These are phyloP conservation scores for Streblospio benedicti DNA, from an alignment of 1,140 invertebrate genomes.

Conservation along the genomic window DNA sequence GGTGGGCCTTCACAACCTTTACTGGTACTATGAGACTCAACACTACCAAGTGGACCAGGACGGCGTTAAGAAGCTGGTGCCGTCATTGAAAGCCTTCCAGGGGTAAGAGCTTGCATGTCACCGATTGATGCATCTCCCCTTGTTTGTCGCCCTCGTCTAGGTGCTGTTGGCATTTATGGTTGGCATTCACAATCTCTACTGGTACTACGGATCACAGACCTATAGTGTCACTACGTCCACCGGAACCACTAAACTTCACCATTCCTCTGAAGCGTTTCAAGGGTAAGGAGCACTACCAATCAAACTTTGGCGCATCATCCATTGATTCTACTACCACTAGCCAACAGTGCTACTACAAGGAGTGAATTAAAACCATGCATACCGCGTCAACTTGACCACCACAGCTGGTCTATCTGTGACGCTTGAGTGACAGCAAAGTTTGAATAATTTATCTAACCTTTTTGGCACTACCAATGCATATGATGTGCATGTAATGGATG, in stretches of 20 bases:
- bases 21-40: constrained; percentile 46
- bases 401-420: too few relatives aligned
- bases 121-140: too few relatives aligned
- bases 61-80: constrained; percentile 28
- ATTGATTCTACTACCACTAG: not conserved
- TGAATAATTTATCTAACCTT: too few relatives aligned
- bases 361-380: too few relatives aligned
- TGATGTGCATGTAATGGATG: too few relatives aligned
- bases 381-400: too few relatives aligned
- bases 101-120: not conserved
- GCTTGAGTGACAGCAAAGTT: too few relatives aligned
- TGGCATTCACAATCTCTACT: constrained; percentile 84
- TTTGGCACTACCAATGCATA: too few relatives aligned
- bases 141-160: constrained; percentile 71
- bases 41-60: constrained; percentile 42
- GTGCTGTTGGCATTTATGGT: constrained; percentile 95
- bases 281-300: constrained; percentile 28
- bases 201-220: constrained; percentile 76
- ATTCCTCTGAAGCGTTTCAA: constrained; percentile 43
- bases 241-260: constrained; percentile 31
- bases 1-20: constrained; percentile 47
- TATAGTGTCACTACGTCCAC: constrained; percentile 39
- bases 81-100: constrained; percentile 18
- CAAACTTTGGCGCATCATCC: not conserved
- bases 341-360: too few relatives aligned